phyloP scores from a whole-genome alignment of 92 coral and sea anemone genomes.

The Desmophyllum pertusum region DNA sequence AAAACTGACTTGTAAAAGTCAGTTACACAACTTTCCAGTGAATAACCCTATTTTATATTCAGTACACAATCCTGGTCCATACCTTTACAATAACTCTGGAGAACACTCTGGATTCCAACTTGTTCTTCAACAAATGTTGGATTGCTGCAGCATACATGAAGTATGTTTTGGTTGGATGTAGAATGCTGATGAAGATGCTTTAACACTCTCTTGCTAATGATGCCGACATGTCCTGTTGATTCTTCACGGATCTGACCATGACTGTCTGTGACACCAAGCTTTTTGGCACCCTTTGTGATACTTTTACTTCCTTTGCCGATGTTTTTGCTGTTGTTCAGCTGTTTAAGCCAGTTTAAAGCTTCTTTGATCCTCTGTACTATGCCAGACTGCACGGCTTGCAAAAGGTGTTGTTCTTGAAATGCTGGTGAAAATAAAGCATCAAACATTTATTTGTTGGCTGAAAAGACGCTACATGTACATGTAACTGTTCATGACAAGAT shows the following conservation, averaged over 20 bases:
- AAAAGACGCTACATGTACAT: not conserved
- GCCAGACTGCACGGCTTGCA: constrained; percentile 90
- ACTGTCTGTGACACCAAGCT: constrained; percentile 34
- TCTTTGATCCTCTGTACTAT: constrained; percentile 60
- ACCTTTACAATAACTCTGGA: not conserved
- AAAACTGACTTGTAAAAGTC: too few species aligned
- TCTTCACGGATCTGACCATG: constrained; percentile 21
- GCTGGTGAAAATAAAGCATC: constrained; percentile 38
- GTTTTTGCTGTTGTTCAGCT: constrained; percentile 31
- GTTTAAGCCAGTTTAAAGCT: constrained; percentile 62
- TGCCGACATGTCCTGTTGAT: not conserved
- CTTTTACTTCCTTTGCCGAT: constrained; percentile 55
- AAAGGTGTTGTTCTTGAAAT: constrained; percentile 69
- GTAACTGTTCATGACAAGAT: not conserved
- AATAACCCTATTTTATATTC: too few species aligned
- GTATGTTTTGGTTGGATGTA: constrained; percentile 77
- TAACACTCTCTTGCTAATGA: constrained; percentile 50
- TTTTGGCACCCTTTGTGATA: constrained; percentile 50
- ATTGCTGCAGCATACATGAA: constrained; percentile 84
- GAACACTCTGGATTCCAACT: not conserved
- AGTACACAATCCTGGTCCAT: too few species aligned
- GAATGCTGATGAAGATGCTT: constrained; percentile 60
- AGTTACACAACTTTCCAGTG: too few species aligned
- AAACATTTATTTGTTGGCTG: not conserved
- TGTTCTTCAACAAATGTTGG: constrained; percentile 54